Evolutionary conservation across 1,140 invertebrate genomes (phyloP).

Genomic region (Drosophila pachea): DNA sequence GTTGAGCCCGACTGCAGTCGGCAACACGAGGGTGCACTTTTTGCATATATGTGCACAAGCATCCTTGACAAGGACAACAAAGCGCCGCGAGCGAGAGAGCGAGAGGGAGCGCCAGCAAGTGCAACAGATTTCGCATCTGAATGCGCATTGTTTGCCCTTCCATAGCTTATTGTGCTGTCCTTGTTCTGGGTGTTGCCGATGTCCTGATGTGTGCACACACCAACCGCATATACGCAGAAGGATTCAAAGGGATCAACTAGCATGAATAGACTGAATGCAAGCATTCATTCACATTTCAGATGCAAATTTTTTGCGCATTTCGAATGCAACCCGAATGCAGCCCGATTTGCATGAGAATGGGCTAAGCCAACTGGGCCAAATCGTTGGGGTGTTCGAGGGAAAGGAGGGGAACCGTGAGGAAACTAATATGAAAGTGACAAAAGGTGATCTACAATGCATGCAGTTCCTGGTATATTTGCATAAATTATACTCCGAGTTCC

Average conservation of each 20-base stretch:
- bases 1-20: conserved; percentile 35
- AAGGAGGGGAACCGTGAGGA: not conserved
- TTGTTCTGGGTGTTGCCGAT: conserved; percentile 27
- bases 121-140: conserved; percentile 30
- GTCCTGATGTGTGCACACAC: conserved; percentile 32
- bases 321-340: not conserved
- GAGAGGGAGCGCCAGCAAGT: conserved; percentile 24
- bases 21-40: conserved; percentile 46
- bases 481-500: too few relatives aligned
- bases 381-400: conserved; percentile 3
- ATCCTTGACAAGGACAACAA: conserved; percentile 17
- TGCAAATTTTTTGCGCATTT: conserved; percentile 36
- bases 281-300: conserved; percentile 6
- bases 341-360: conserved; percentile 29
- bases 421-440: not conserved
- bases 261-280: conserved; percentile 27
- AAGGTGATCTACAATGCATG: too few relatives aligned
- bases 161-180: conserved; percentile 20
- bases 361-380: not conserved
- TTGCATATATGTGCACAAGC: conserved; percentile 25
- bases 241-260: not conserved
- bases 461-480: too few relatives aligned
- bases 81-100: not conserved
- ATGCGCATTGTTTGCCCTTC: conserved; percentile 32
- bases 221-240: conserved; percentile 19